Base-by-base conservation (phyloP, 2,888 invertebrate species). In the Drosophila atroscutellata region DNA sequence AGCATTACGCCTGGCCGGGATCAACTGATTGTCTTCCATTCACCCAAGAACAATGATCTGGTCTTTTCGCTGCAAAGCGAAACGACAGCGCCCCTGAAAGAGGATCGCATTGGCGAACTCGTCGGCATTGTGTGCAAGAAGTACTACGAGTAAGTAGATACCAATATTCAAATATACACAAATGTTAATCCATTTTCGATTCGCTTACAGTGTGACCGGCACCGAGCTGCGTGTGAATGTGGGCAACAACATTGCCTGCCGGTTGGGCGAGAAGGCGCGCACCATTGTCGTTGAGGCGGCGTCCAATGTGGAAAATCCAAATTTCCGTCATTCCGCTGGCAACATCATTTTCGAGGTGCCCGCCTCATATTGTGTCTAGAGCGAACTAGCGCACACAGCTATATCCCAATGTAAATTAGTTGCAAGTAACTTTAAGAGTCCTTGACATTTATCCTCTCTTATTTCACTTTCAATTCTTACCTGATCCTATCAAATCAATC, bases 11-110 rank as follows among this genome's bases (percentile, higher is more conserved):
- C 97, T 36, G 97, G 97, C 6, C 95, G 95, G 67, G 98, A 98
- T 91, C 98, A 98, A 92, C 94, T 99, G 75, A 95, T 97, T 70
- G 96, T 98, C 60, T 94, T 99, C 80, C 98, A 98, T 93, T 95
- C 98, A 55, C 96, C 96, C 57, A 95, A 96, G 20, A 97, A 97
- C 64, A 98, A 98, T 93, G 99, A 99, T 94, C 94, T 99, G 79
- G 97, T 99, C 42, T 94, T 98, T 81, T 96, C 97, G 0, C 94
- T 99, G 72, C 92, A 92, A 63, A 92, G 92, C 20, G 93, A 93
- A 78, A 76, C 90, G 54, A 76, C 83, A 11, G 39, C 50, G 18
- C 90, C 91, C 13, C 83, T 93, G 4, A 92, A 92, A 59, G 96
- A 96, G 75, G 98, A 98, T 92, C 94, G 96, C 77, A 95, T 98